These are phyloP conservation scores for Lithobates sylvaticus DNA, from an alignment of 2,797 vertebrate species.

Conservation along the genomic window DNA sequence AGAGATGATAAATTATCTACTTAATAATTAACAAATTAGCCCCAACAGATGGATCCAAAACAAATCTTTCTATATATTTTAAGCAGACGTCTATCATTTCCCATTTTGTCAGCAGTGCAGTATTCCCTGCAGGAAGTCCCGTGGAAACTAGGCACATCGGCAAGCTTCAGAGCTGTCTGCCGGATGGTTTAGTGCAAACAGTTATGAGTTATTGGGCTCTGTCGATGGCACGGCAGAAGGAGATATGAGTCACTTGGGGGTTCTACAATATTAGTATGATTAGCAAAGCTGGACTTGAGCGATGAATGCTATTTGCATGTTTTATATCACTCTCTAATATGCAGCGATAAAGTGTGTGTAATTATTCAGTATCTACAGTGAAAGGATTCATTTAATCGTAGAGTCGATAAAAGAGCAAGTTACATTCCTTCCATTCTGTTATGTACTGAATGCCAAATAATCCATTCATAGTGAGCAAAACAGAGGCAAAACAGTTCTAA, in stretches of 20 bases:
- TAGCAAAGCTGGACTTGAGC: slow-evolving; percentile 42
- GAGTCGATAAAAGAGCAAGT: slow-evolving; percentile 30
- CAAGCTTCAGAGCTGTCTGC: slow-evolving; percentile 38
- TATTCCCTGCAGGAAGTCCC: slow-evolving; percentile 39
- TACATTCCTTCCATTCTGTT: slow-evolving; percentile 1
- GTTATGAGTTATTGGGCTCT: slow-evolving; percentile 48
- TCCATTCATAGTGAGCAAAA: not conserved
- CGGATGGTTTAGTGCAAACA: slow-evolving; percentile 48
- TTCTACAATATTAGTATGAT: slow-evolving; percentile 26
- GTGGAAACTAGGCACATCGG: slow-evolving; percentile 37
- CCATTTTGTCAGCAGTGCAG: slow-evolving; percentile 14
- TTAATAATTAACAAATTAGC: slow-evolving; percentile 80
- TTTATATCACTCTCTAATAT: slow-evolving; percentile 31
- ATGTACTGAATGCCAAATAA: slow-evolving; percentile 22
- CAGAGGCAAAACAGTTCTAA: not conserved
- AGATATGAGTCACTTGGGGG: slow-evolving; percentile 48
- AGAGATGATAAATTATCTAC: slow-evolving; percentile 75
- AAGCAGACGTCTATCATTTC: slow-evolving; percentile 42
- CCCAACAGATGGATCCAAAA: slow-evolving; percentile 76
- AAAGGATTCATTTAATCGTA: slow-evolving; percentile 25
- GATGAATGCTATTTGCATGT: slow-evolving; percentile 48
- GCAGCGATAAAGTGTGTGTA: slow-evolving; percentile 30
- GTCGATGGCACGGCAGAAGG: slow-evolving; percentile 30
- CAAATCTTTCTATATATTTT: slow-evolving; percentile 63
- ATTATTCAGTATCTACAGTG: slow-evolving; percentile 33